These are phyloP conservation scores for Lophotis ruficrista DNA, from an alignment of 2,113 vertebrate genomes.

Conservation along the genomic window DNA sequence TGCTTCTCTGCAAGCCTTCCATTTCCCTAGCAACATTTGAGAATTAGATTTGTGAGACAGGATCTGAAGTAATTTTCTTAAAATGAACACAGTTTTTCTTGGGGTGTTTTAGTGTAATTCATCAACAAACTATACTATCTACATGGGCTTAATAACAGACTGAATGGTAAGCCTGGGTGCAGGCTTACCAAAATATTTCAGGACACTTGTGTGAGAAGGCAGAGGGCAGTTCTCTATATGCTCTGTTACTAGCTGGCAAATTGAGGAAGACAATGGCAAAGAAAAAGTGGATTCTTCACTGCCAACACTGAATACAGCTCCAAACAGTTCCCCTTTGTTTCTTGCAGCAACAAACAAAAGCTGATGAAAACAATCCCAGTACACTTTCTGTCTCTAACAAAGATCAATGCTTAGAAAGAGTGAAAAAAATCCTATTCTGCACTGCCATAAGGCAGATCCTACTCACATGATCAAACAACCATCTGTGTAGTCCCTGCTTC, in stretches of 20 bases:
- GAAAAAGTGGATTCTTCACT: conserved; percentile 23
- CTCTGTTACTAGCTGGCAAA: conserved; percentile 6
- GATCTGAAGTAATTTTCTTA: not conserved
- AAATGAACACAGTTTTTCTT: not conserved
- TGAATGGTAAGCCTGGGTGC: not conserved
- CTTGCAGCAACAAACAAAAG: conserved; percentile 40
- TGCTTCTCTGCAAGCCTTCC: not conserved
- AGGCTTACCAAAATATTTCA: not conserved
- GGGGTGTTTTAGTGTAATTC: not conserved
- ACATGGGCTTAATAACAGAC: not conserved
- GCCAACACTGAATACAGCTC: conserved; percentile 24
- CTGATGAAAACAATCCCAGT: conserved; percentile 37
- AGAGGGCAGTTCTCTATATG: not conserved
- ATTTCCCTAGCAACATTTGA: not conserved
- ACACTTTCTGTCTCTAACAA: conserved; percentile 35
- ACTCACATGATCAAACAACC: not conserved
- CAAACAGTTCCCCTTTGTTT: conserved; percentile 52
- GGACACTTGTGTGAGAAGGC: not conserved
- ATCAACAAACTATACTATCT: not conserved
- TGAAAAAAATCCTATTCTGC: not conserved
- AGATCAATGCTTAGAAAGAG: conserved; percentile 10
- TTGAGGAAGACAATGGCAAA: conserved; percentile 14
- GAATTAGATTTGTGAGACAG: not conserved
- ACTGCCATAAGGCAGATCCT: not conserved
- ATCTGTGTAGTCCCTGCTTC: not conserved